A percentile compares a stretch with the other conserved stretches of the same genome.
Conservation (phyloP, 2,888 invertebrate species). For the Pammene fasciana region DNA sequence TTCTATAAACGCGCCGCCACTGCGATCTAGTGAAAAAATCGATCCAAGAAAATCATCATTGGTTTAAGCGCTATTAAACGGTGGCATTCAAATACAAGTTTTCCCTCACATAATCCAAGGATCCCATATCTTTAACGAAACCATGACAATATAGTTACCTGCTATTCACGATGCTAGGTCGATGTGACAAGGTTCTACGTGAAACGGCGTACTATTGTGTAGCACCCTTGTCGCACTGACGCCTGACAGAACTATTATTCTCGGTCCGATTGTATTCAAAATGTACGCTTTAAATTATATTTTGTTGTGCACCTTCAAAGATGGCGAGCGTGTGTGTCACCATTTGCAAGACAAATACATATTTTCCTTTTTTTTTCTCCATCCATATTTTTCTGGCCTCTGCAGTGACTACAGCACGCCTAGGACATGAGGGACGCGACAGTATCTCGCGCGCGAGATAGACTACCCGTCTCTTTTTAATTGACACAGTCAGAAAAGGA, state of each 20-base stretch:
- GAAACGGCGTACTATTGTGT: conserved; percentile 57
- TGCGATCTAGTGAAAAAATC: no score
- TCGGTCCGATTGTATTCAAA: conserved; percentile 48
- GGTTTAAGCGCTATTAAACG: not conserved
- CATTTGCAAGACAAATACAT: no score
- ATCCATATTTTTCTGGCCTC: no score
- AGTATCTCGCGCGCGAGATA: no score
- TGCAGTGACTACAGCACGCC: no score
- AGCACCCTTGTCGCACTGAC: conserved; percentile 61
- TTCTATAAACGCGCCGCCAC: no score
- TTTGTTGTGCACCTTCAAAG: conserved; percentile 1
- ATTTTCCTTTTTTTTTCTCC: no score
- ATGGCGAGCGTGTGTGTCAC: not conserved
- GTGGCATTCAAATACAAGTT: not conserved
- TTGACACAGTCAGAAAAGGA: no score
- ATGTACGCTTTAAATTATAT: conserved; percentile 28
- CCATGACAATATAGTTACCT: not conserved
- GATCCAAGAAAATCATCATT: not conserved
- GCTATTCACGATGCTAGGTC: conserved; percentile 51
- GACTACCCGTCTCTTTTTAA: no score
- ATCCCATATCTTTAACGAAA: not conserved
- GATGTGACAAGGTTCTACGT: conserved; percentile 56
- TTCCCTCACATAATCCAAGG: conserved; percentile 2
- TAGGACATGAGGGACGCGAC: no score
- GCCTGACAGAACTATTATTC: conserved; percentile 57